phyloP scores from a whole-genome alignment of 2,113 vertebrate genomes.

The Otus sunia region DNA sequence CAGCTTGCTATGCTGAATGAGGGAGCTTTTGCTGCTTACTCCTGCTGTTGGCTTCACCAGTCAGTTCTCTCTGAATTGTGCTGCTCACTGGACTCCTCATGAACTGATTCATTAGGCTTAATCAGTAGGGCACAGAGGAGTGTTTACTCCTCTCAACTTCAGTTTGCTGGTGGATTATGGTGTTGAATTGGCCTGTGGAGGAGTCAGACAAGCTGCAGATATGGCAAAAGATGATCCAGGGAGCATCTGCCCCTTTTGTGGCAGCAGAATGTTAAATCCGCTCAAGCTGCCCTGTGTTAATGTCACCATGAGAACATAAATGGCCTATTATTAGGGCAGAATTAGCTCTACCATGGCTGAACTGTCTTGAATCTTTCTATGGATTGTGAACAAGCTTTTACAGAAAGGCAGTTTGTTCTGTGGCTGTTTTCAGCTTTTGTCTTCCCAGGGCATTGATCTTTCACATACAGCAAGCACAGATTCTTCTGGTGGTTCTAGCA shows the following conservation, averaged over 20 bases:
- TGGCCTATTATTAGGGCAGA: neutral
- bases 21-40: neutral
- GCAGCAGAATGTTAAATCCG: neutral
- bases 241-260: neutral
- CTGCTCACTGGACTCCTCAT: neutral
- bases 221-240: neutral
- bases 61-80: neutral
- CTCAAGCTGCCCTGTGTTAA: neutral
- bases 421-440: neutral
- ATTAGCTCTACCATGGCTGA: neutral
- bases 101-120: neutral
- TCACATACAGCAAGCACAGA: neutral
- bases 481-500: neutral
- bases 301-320: neutral
- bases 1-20: neutral
- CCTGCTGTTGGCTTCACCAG: neutral
- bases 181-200: neutral
- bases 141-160: neutral
- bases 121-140: neutral
- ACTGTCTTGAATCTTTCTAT: neutral
- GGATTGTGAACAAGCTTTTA: neutral
- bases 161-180: neutral
- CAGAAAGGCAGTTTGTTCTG: neutral
- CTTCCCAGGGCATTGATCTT: neutral
- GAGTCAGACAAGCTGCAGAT: neutral